Evolutionary conservation across 2,113 vertebrate species (phyloP), one percentile per base, ranked within the genome.

Genomic region (Chiloscyllium plagiosum): DNA sequence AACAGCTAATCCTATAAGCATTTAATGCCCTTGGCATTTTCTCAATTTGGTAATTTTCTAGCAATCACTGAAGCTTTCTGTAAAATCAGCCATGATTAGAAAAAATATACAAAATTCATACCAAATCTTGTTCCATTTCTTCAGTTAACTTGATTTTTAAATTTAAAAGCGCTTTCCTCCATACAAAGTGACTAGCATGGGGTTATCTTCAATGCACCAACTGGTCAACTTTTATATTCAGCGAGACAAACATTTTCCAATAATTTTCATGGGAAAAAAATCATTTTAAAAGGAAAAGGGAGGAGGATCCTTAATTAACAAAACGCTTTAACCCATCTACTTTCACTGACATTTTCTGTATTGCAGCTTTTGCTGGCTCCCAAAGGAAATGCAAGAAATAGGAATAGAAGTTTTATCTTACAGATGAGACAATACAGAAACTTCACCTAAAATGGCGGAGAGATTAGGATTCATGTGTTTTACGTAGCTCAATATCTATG

Each of bases 291-390:
- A 70, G 24, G 19, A 10, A 50, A 72, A 17, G 68, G 68, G 24
- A 94, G 68, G 42, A 6, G 42, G 33, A 29, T 47, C 24, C 52
- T 95, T 95, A 95, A 95, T 95, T 50, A 95, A 42, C 68, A 95
- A 95, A 76, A 2, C 33, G 20, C 69, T 93, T 52, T 29, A 47
- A 72, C 3, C 94, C 69, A 50, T 95, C 13, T 15, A 42, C 26
- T 72, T 72, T 52, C 29, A 33, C n/a, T 94, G 69, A 95, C 93
- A 69, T 42, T 69, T 66, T 6, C 69, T 47, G 86, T 29, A 17
- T 29, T 90, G 87, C 56, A 24, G 66, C 12, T 42, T 68, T 6
- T 66, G 42, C 69, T 17, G 2, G 22, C 5, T 42, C n/a, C 24
- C 68, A 50, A 72, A 72, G 47, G 12, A 22, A 29, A 95, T 20